phyloP scores from a whole-genome alignment of 2,113 vertebrate species.

The Xenopus laevis region DNA sequence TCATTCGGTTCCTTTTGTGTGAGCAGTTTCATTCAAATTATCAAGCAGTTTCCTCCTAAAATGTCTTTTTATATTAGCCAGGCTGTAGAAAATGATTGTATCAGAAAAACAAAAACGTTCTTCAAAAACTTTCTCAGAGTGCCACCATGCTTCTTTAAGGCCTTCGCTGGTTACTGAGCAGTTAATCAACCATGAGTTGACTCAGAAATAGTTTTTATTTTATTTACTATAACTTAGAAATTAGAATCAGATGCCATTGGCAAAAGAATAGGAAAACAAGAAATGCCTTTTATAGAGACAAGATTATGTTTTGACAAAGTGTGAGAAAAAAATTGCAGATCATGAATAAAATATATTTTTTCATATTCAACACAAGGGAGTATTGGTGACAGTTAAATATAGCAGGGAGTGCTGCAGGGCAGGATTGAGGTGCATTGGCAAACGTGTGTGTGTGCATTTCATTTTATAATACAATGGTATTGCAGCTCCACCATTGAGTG shows the following conservation, averaged over 20 bases:
- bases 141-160: too few relatives aligned
- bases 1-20: too few relatives aligned
- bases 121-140: too few relatives aligned
- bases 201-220: constrained; percentile 30
- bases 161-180: neutral
- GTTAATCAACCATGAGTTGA: constrained; percentile 7
- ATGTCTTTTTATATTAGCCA: too few relatives aligned
- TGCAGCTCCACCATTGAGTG: neutral
- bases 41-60: too few relatives aligned
- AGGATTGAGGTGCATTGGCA: constrained; percentile 29
- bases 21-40: too few relatives aligned
- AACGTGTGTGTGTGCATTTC: constrained; percentile 16
- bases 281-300: constrained; percentile 43
- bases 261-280: constrained; percentile 41
- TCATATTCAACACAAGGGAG: constrained; percentile 39
- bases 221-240: constrained; percentile 32
- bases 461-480: constrained; percentile 18
- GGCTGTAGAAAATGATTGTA: too few relatives aligned
- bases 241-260: constrained; percentile 39
- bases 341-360: constrained; percentile 45
- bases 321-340: constrained; percentile 39
- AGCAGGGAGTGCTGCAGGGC: constrained; percentile 22
- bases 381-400: constrained; percentile 45
- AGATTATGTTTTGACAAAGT: constrained; percentile 42
- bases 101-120: too few relatives aligned